Percentiles rank a stretch among this genome's conserved stretches.
These are phyloP conservation scores for Gorsachius magnificus DNA, from an alignment of 2,797 vertebrate species.

Conservation along the genomic window DNA sequence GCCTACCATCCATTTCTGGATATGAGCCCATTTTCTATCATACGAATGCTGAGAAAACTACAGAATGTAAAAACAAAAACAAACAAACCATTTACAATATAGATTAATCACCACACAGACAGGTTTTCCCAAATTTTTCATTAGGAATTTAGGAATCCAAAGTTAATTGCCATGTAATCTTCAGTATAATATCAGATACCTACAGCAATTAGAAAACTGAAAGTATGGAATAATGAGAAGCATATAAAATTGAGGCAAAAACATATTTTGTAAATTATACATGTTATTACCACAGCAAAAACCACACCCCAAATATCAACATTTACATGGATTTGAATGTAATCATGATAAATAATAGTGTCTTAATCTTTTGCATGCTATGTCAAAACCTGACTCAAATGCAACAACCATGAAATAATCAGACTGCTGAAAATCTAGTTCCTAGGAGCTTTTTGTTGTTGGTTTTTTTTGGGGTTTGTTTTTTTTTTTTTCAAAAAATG, in stretches of 20 bases:
- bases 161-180: not conserved
- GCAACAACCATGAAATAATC: not conserved
- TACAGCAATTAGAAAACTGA: not conserved
- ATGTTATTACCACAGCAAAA: not conserved
- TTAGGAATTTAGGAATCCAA: too few relatives aligned
- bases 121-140: not conserved
- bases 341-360: not conserved
- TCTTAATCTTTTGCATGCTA: not conserved
- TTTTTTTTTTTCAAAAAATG: not conserved
- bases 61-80: slow-evolving; percentile 44
- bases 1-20: slow-evolving; percentile 99
- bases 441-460: too few relatives aligned
- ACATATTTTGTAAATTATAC: not conserved
- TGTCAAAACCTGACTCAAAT: not conserved
- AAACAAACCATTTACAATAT: not conserved
- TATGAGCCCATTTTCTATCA: slow-evolving; percentile 95
- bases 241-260: not conserved
- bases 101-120: not conserved
- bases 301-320: accelerated
- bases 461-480: too few relatives aligned
- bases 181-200: not conserved
- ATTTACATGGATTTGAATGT: not conserved
- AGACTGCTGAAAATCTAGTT: not conserved
- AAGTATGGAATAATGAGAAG: not conserved
- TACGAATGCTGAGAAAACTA: slow-evolving; percentile 87